Evolutionary conservation across 2,888 invertebrate genomes (phyloP), one percentile per base, ranked within the genome.

Genomic region (Balanococcus diminutus): DNA sequence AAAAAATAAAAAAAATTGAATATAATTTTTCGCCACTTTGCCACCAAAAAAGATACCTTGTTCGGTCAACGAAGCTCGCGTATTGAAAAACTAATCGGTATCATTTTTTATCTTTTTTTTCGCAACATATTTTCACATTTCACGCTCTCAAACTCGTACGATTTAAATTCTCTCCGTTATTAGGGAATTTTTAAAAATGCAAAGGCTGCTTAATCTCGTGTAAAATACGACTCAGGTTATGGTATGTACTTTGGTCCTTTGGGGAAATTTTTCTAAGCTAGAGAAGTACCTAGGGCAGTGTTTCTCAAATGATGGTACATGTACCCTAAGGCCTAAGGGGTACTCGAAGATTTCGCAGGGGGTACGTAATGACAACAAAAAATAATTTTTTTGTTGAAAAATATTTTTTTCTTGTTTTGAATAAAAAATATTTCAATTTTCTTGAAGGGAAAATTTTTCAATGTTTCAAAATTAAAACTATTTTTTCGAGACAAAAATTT

Each of bases 21-120:
- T 67, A 67, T 67, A 67, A 67, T 67, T 67, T 67, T 67, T 67
- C 67, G 67, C 67, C 28, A 16, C 16, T 67, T 67, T 67, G 14
- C 67, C 67, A 28, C 67, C 25, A 67, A 67, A 67, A 67, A 28
- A 67, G 25, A 67, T 28, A 67, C 67, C 67, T 67, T 28, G 16
- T 67, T 67, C 67, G 67, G 67, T 67, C 67, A 67, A 67, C 67
- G 67, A 9, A 28, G 67, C 67, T 67, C 25, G n/a, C n/a, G 28
- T 67, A 67, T 67, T 67, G 67, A 16, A 67, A 67, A 67, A 67
- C 16, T 67, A 67, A 67, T 67, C 67, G 67, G 16, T 28, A 16
- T 67, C 28, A 67, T 67, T 67, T 67, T 67, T 67, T 16, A 67
- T 16, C 5, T 28, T 67, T 16, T 28, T 28, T 61, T 22, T 9